These are phyloP conservation scores for Australoheros scitulus DNA, from an alignment of 2,113 vertebrate species.

Conservation along the genomic window DNA sequence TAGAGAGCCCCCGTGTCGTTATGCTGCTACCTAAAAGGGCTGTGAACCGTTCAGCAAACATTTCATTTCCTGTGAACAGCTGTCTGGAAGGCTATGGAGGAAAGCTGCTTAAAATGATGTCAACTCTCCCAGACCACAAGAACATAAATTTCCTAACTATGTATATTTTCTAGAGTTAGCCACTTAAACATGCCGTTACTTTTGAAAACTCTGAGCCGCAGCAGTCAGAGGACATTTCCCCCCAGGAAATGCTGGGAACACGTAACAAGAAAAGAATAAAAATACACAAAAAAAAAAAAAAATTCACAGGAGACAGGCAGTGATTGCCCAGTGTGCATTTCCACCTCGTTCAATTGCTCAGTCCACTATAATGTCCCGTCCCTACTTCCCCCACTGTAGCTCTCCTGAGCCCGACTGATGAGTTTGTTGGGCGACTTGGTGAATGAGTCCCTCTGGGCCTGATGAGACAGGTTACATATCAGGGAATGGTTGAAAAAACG, in stretches of 20 bases:
- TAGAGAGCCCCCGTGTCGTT: not conserved
- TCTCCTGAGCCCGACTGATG: slow-evolving; percentile 38
- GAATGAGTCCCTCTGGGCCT: slow-evolving; percentile 21
- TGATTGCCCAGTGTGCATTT: slow-evolving; percentile 64
- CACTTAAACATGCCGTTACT: slow-evolving; percentile 67
- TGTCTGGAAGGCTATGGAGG: slow-evolving; percentile 37
- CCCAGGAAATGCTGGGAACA: slow-evolving; percentile 53
- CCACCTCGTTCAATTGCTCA: slow-evolving; percentile 54
- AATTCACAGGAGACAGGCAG: slow-evolving; percentile 71
- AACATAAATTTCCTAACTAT: slow-evolving; percentile 48
- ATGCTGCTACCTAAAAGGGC: slow-evolving; percentile 39
- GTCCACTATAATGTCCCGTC: slow-evolving; percentile 55
- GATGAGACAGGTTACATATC: not conserved
- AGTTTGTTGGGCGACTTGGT: slow-evolving; percentile 40
- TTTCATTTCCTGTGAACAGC: slow-evolving; percentile 14
- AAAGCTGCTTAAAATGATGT: slow-evolving; percentile 26
- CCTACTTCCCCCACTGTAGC: not conserved
- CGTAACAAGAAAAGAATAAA: slow-evolving; percentile 25
- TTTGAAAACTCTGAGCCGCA: slow-evolving; percentile 35
- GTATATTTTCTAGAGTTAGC: slow-evolving; percentile 65
- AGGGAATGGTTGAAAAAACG: slow-evolving; percentile 48
- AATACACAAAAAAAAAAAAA: slow-evolving; percentile 19
- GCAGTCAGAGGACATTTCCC: slow-evolving; percentile 32
- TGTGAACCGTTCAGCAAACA: slow-evolving; percentile 22
- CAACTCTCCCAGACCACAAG: slow-evolving; percentile 26